A percentile compares a stretch with the other conserved stretches of the same genome.
Conservation (phyloP, 2,797 vertebrate species). For the Lithobates sylvaticus region DNA sequence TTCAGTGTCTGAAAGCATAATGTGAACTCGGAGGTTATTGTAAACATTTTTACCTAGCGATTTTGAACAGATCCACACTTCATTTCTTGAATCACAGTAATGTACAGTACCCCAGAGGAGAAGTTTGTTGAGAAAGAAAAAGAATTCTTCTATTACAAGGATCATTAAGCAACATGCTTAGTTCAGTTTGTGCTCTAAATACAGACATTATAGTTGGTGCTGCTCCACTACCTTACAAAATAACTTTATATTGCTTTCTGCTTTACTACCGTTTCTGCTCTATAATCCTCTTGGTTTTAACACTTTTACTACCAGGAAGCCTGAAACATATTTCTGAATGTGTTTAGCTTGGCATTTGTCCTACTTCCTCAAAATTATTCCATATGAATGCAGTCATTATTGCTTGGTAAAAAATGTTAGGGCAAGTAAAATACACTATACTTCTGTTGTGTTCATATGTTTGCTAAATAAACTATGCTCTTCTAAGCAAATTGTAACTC, state of each 20-base stretch:
- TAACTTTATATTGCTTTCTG: conserved; percentile 62
- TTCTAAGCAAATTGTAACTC: not conserved
- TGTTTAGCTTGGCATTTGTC: conserved; percentile 47
- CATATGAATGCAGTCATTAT: conserved; percentile 49
- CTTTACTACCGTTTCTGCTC: conserved; percentile 58
- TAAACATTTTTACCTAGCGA: conserved; percentile 49
- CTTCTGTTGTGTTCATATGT: conserved; percentile 3
- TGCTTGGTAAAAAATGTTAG: conserved; percentile 32
- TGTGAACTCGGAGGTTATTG: conserved; percentile 45
- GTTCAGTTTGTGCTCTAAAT: conserved; percentile 63
- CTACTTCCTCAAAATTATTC: conserved; percentile 35
- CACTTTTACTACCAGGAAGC: conserved; percentile 48
- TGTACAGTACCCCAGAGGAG: conserved; percentile 58
- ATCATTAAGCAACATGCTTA: conserved; percentile 62
- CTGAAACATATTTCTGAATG: conserved; percentile 42
- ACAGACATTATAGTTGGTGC: conserved; percentile 62
- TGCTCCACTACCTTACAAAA: conserved; percentile 61
- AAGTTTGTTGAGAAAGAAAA: conserved; percentile 55
- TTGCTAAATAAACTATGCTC: not conserved
- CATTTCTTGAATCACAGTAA: conserved; percentile 58
- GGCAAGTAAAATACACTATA: conserved; percentile 16
- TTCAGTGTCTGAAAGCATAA: conserved; percentile 21
- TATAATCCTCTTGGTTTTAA: conserved; percentile 56
- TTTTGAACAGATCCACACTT: conserved; percentile 35
- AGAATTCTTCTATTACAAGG: conserved; percentile 63